Conservation (phyloP, 2,797 vertebrate genomes). For the Hypotaenidia okinawae region DNA sequence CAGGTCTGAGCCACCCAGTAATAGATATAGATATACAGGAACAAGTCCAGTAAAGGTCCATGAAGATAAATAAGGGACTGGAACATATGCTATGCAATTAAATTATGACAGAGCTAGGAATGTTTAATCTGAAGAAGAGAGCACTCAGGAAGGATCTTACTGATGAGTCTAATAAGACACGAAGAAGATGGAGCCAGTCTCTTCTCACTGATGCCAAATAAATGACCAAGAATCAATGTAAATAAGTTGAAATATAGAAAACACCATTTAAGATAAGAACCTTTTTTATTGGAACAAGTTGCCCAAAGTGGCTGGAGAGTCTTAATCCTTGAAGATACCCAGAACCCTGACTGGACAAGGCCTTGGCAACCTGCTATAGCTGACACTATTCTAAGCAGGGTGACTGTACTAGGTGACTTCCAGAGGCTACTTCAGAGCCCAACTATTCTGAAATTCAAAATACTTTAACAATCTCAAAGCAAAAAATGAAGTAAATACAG, state of each 20-base stretch:
- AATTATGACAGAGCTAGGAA: not conserved
- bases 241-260: not conserved
- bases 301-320: not conserved
- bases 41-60: not conserved
- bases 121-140: not conserved
- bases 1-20: not conserved
- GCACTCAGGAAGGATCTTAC: not conserved
- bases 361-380: not conserved
- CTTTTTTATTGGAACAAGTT: not conserved
- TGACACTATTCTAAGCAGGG: not conserved
- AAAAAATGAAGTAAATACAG: not conserved
- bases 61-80: not conserved
- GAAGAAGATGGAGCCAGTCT: not conserved
- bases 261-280: not conserved
- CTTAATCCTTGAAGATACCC: not conserved
- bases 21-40: rapidly evolving
- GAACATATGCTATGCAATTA: not conserved
- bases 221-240: not conserved
- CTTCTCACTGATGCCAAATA: not conserved
- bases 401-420: not conserved
- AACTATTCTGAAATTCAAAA: not conserved
- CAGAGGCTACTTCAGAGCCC: not conserved
- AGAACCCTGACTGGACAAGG: not conserved
- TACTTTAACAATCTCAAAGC: not conserved
- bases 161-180: not conserved